A percentile compares a stretch with the other conserved stretches of the same genome.
These are phyloP conservation scores for Vidua chalybeata DNA, from an alignment of 2,113 vertebrate genomes.

Conservation along the genomic window DNA sequence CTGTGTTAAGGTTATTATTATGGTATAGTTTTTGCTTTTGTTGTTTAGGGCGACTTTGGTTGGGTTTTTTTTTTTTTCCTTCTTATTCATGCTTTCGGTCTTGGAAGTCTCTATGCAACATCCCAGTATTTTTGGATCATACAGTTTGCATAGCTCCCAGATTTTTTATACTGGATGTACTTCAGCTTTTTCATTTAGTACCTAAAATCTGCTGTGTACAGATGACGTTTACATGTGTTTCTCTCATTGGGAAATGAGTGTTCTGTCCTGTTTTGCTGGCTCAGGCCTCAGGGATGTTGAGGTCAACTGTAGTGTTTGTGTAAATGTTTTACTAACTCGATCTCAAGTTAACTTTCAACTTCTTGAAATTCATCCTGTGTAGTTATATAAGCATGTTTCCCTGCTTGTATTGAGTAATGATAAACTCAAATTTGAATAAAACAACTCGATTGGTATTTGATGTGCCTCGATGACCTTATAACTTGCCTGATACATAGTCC, in stretches of 20 bases:
- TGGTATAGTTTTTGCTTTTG: not conserved
- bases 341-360: not conserved
- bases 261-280: not conserved
- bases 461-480: not conserved
- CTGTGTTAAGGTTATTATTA: not conserved
- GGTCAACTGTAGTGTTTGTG: not conserved
- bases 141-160: not conserved
- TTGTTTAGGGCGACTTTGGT: not conserved
- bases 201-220: not conserved
- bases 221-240: not conserved
- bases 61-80: not conserved
- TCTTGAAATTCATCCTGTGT: not conserved
- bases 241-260: not conserved
- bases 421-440: not conserved
- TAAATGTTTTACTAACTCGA: constrained; percentile 51
- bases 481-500: not conserved
- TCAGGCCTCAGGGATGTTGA: not conserved
- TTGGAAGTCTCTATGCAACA: not conserved
- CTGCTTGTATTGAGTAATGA: not conserved
- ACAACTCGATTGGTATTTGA: not conserved
- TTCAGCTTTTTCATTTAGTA: not conserved
- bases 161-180: not conserved
- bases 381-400: not conserved
- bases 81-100: not conserved
- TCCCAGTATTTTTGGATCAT: not conserved